phyloP scores from a whole-genome alignment of 2,113 vertebrate genomes.

The Apodemus speciosus region DNA sequence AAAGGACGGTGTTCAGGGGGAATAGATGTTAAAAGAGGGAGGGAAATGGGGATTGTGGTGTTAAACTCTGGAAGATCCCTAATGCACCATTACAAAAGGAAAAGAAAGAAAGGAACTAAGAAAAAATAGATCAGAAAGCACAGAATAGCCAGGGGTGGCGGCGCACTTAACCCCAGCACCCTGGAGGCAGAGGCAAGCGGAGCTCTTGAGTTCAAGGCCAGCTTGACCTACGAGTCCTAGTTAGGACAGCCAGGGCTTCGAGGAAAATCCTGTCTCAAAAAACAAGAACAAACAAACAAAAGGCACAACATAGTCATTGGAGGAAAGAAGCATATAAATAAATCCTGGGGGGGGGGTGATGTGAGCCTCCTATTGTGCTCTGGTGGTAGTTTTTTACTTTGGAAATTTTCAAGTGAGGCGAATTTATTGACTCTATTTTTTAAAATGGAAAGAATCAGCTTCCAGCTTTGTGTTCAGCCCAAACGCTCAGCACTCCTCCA shows the following conservation, averaged over 20 bases:
- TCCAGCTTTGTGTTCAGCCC: background rate
- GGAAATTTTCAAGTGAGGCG: constrained; percentile 3
- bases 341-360: background rate
- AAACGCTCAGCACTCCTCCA: background rate
- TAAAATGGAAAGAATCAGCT: constrained; percentile 2
- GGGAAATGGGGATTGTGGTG: background rate
- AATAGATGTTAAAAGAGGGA: background rate
- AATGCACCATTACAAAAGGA: background rate
- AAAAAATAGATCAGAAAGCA: background rate
- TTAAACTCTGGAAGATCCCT: constrained; percentile 12
- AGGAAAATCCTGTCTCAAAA: background rate
- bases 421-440: constrained; percentile 27
- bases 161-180: background rate
- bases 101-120: background rate
- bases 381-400: constrained; percentile 13
- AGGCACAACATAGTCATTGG: background rate
- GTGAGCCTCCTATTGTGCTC: background rate
- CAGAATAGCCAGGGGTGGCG: background rate
- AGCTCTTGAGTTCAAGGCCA: background rate
- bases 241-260: background rate
- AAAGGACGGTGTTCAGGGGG: background rate
- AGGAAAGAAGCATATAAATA: background rate
- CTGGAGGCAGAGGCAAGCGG: background rate
- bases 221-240: background rate
- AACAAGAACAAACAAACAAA: background rate